These are phyloP conservation scores for Cercopithecus mona DNA, from an alignment of 2,113 vertebrate genomes.

Conservation along the genomic window DNA sequence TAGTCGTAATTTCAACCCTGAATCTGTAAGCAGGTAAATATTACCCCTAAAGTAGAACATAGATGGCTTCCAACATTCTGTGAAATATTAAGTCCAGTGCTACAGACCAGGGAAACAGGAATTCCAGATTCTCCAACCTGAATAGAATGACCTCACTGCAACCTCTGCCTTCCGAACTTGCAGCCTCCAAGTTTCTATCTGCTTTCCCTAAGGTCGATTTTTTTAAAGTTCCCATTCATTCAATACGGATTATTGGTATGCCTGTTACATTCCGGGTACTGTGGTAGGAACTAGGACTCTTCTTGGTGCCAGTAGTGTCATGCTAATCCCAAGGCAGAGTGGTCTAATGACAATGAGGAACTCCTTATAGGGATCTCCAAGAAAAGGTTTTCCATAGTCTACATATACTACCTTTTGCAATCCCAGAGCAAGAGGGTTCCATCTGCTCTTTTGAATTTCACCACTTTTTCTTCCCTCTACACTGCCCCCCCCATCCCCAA, in stretches of 20 bases:
- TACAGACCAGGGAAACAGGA: neutral
- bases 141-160: neutral
- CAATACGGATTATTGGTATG: neutral
- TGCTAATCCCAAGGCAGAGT: neutral
- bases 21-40: neutral
- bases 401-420: neutral
- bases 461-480: neutral
- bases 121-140: neutral
- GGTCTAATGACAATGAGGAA: neutral
- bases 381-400: neutral
- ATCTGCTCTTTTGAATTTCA: neutral
- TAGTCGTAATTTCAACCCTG: neutral
- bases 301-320: neutral
- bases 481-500: accelerated
- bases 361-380: neutral
- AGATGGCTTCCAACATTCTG: neutral
- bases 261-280: neutral
- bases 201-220: neutral
- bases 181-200: neutral
- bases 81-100: neutral
- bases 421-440: neutral
- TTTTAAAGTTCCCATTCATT: neutral
- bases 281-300: neutral
- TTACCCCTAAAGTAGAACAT: neutral
- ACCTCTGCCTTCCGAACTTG: neutral